Percentiles rank a stretch among this genome's conserved stretches.
These are phyloP conservation scores for Lacanobia oleracea DNA, from an alignment of 2,888 invertebrate species.

Conservation along the genomic window DNA sequence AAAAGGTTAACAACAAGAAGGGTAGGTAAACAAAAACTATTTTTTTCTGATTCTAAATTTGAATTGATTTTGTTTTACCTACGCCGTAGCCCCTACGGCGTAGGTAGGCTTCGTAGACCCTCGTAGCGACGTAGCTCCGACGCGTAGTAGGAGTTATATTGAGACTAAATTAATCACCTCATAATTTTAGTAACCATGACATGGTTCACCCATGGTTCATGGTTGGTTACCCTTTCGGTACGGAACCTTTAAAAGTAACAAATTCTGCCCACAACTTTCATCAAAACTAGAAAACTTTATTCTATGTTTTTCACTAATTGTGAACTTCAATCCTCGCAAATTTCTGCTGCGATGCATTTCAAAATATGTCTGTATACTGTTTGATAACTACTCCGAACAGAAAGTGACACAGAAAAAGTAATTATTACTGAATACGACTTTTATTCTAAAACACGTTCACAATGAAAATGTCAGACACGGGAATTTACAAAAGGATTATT, in stretches of 20 bases:
- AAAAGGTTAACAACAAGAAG: not conserved
- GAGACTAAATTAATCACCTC: not conserved
- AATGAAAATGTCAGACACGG: constrained; percentile 1
- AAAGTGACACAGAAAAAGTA: constrained; percentile 18
- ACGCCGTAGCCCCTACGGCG: constrained; percentile 12
- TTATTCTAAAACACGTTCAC: not conserved
- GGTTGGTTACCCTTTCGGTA: too few relatives aligned
- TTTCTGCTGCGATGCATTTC: constrained; percentile 34
- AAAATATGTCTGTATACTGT: constrained; percentile 22
- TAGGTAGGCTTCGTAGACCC: not conserved
- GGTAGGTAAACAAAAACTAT: too few relatives aligned
- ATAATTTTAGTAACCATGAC: not conserved
- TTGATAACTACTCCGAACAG: not conserved
- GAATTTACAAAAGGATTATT: constrained; percentile 15
- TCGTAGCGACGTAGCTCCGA: not conserved
- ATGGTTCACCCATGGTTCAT: too few relatives aligned
- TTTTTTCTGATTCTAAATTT: not conserved
- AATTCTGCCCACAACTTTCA: not conserved
- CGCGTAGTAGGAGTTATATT: too few relatives aligned
- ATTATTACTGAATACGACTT: constrained; percentile 20
- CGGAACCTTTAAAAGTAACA: too few relatives aligned
- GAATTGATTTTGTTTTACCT: not conserved
- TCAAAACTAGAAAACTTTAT: not conserved
- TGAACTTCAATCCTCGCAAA: constrained; percentile 10
- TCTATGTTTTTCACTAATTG: constrained; percentile 6